Base-by-base conservation (phyloP, 2,113 vertebrate genomes). In the Sterna hirundo region DNA sequence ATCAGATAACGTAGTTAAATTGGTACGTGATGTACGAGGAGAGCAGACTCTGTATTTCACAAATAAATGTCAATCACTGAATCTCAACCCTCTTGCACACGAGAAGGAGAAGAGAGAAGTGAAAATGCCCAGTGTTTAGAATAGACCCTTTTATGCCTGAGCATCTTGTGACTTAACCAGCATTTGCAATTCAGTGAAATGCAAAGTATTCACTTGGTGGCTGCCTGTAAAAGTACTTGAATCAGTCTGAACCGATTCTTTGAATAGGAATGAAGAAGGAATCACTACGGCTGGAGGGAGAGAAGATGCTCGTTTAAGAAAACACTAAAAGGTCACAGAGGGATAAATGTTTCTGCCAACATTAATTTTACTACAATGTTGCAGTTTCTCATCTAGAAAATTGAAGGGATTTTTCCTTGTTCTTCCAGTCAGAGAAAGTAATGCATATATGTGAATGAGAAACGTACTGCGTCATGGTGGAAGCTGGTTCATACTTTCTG, bases 111-210 rank as follows among this genome's bases (percentile, higher is more conserved):
- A 78, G 52, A 71, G 19, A 83, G 66, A 68, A 80, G 42, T 32
- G 34, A 95, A 83, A 89, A 90, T 38, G 47, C 11, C 49, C 30
- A 14, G 54, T 58, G 83, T 84, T 93, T 82, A 91, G 8, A 8
- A 77, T 5, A 80, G 29, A 92, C 44, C 8, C 25, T 83, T 94
- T 91, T 38, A 65, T 46, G 49, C 61, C 49, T 91, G 57, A 87
- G 77, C 57, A 93, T 87, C 94, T 90, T 87, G 74, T 87, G 88
- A 94, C 77, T 65, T 72, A 87, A 85, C 40, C 58, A 93, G 54
- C 66, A 89, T 76, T 94, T 95, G 91, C 92, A 93, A 44, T 51
- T 81, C 85, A 86, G 76, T 65, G 70, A 95, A 95, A 96, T 57
- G 72, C 52, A 91, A 65, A 40, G 83, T 34, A 87, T 89, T 95